Conservation (phyloP, 2,113 vertebrate genomes). For the Vulpes lagopus region DNA sequence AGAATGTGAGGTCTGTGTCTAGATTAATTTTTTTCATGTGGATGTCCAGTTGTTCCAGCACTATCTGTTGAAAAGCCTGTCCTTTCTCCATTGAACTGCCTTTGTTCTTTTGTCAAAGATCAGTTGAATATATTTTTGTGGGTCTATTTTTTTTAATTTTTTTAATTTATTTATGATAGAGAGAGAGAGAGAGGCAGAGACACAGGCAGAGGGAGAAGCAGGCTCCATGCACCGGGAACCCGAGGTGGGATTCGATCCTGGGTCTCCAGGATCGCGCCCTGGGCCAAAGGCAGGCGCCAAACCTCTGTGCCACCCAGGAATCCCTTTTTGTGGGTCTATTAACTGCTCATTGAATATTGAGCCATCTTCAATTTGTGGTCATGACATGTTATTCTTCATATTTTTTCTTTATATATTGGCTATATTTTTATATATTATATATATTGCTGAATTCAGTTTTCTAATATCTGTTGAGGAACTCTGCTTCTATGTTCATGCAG, state of each 20-base stretch:
- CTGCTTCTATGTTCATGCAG: background rate
- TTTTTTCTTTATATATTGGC: background rate
- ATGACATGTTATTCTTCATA: background rate
- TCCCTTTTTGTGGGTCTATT: background rate
- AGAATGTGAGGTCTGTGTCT: background rate
- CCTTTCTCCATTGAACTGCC: background rate
- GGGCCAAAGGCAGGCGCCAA: too few species aligned
- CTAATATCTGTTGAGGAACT: background rate
- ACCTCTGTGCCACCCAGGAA: too few species aligned
- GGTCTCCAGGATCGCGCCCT: too few species aligned
- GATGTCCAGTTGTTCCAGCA: background rate
- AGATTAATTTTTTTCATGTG: background rate
- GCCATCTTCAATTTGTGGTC: constrained; percentile 20
- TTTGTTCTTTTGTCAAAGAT: background rate
- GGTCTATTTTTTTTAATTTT: background rate
- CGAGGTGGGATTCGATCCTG: too few species aligned
- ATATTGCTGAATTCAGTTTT: background rate
- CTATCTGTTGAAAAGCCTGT: background rate
- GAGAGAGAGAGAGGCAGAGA: too few species aligned
- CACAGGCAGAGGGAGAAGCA: too few species aligned
- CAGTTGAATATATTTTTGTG: background rate
- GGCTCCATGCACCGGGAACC: too few species aligned
- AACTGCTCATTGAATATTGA: background rate
- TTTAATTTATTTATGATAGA: too few species aligned
- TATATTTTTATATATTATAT: background rate